Evolutionary conservation across 2,888 invertebrate species (phyloP).

Genomic region (Epirrita christyi): DNA sequence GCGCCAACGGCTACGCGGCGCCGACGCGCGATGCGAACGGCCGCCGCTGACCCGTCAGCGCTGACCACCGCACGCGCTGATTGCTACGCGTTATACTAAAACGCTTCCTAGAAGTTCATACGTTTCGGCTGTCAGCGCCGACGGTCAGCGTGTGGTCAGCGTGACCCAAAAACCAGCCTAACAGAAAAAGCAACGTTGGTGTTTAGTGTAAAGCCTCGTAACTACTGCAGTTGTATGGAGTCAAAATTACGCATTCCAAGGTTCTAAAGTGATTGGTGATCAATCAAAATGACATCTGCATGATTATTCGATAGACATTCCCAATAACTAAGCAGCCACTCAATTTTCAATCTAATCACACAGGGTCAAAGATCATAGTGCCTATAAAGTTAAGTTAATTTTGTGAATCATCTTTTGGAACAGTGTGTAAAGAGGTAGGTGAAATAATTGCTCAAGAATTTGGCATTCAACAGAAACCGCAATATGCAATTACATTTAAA

Average conservation of each 20-base stretch:
- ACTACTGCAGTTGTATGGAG: constrained; percentile 4
- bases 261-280: constrained; percentile 13
- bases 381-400: neutral
- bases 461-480: constrained; percentile 31
- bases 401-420: constrained; percentile 23
- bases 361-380: constrained; percentile 13
- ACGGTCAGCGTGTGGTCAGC: no score
- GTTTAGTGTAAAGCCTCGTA: neutral
- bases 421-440: constrained; percentile 17
- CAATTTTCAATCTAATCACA: constrained; percentile 18
- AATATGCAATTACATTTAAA: constrained; percentile 36
- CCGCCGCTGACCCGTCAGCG: no score
- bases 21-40: no score
- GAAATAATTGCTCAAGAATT: constrained; percentile 35
- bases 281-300: constrained; percentile 18
- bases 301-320: constrained; percentile 7
- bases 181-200: no score
- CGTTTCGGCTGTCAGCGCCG: no score
- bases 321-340: constrained; percentile 1
- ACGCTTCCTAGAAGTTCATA: no score
- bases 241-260: constrained; percentile 13
- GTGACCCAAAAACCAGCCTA: no score
- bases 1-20: no score
- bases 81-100: no score
- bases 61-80: no score